Evolutionary conservation across 2,113 vertebrate genomes (phyloP).

Genomic region (Megaceryle maxima): DNA sequence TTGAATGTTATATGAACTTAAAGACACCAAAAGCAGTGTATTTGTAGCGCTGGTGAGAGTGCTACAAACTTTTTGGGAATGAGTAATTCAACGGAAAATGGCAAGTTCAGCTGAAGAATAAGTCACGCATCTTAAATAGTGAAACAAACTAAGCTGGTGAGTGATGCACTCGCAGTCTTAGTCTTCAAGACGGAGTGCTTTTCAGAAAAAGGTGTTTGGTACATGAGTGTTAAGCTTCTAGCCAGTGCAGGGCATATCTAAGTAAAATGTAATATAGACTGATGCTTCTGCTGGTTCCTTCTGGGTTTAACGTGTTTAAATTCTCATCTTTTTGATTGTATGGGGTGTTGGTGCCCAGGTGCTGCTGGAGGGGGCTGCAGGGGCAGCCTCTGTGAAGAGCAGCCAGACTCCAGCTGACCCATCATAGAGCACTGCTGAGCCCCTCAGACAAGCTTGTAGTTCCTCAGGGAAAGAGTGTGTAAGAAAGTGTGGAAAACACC

Average conservation of each 20-base stretch:
- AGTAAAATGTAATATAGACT: background rate
- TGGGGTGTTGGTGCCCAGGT: rapidly evolving
- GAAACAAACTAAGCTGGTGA: background rate
- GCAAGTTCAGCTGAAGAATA: background rate
- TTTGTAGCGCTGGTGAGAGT: rapidly evolving
- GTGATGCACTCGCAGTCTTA: background rate
- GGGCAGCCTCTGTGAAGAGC: background rate
- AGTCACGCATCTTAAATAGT: background rate
- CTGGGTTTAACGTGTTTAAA: background rate
- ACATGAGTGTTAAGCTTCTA: background rate
- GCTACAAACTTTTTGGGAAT: background rate
- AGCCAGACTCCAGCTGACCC: rapidly evolving
- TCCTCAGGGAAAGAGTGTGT: rapidly evolving
- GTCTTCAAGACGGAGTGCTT: background rate
- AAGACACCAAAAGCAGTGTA: background rate
- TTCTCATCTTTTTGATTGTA: background rate
- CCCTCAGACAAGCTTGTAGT: rapidly evolving
- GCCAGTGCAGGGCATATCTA: background rate
- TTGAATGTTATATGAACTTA: background rate
- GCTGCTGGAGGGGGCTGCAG: background rate
- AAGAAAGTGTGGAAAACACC: background rate
- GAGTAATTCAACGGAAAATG: background rate
- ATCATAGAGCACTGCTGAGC: rapidly evolving
- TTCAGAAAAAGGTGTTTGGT: background rate
- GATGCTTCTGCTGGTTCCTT: background rate